These are phyloP conservation scores for Polyodon spathula DNA, from an alignment of 2,113 vertebrate species.

Conservation along the genomic window DNA sequence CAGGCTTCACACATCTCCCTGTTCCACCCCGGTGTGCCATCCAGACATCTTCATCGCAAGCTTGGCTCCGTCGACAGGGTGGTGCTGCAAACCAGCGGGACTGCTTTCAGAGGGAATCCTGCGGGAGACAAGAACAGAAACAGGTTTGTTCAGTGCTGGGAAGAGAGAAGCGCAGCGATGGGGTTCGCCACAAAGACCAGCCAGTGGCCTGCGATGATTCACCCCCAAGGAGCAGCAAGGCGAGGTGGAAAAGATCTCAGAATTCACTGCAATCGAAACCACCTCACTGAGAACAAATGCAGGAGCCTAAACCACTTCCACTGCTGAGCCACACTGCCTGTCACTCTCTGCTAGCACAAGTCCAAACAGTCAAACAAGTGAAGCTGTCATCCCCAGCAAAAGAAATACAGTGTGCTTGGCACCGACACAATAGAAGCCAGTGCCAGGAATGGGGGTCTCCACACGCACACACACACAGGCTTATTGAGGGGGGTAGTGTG, in stretches of 20 bases:
- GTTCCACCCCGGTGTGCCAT: not conserved
- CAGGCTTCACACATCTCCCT: not conserved
- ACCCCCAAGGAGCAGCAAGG: too few relatives aligned
- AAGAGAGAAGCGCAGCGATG: not conserved
- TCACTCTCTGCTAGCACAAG: too few relatives aligned
- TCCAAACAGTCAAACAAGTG: too few relatives aligned
- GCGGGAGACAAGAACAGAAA: constrained; percentile 27
- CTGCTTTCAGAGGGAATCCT: constrained; percentile 35
- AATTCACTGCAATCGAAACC: too few relatives aligned
- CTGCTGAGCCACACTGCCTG: too few relatives aligned
- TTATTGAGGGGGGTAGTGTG: constrained; percentile 11
- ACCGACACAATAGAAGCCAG: not conserved
- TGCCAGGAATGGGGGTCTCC: not conserved
- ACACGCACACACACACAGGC: too few relatives aligned
- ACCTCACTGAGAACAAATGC: too few relatives aligned
- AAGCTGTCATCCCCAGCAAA: too few relatives aligned
- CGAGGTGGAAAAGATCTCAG: too few relatives aligned
- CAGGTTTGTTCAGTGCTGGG: constrained; percentile 13
- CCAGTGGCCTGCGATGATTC: too few relatives aligned
- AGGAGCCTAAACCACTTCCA: too few relatives aligned
- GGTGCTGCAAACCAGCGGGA: constrained; percentile 3
- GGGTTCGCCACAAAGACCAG: not conserved
- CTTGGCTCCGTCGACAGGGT: not conserved
- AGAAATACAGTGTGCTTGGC: not conserved
- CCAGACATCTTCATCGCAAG: not conserved